phyloP scores from a whole-genome alignment of 2,888 invertebrate genomes.

The Slavum lentiscoides region DNA sequence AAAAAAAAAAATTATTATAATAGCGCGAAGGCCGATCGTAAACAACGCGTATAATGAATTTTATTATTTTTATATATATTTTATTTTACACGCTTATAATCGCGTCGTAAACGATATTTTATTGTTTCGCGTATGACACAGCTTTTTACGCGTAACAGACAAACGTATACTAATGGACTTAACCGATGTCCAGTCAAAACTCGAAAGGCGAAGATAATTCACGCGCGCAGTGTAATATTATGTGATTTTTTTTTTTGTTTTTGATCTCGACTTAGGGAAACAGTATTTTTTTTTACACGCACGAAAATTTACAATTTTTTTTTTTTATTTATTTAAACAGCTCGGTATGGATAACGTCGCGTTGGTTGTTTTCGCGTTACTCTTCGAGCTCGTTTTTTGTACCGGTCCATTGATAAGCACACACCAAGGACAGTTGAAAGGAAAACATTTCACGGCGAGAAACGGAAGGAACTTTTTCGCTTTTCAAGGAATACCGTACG shows the following conservation, averaged over 20 bases:
- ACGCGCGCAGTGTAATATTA: no score
- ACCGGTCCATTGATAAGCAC: not conserved
- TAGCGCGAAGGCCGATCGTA: constrained; percentile 47
- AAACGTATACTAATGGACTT: no score
- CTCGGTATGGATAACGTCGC: constrained; percentile 56
- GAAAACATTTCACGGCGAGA: constrained; percentile 57
- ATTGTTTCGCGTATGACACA: no score
- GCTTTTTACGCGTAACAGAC: no score
- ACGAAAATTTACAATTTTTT: not conserved
- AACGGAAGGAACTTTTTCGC: constrained; percentile 58
- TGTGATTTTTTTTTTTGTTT: no score
- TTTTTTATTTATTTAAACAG: not conserved
- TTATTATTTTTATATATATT: no score
- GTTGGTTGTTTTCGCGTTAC: not conserved
- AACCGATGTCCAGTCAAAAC: no score
- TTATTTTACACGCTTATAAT: no score
- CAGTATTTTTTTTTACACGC: not conserved
- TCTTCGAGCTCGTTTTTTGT: not conserved
- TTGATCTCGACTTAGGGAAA: no score
- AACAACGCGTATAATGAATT: not conserved
- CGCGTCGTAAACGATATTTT: no score
- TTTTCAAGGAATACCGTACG: constrained; percentile 60
- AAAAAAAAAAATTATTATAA: not conserved
- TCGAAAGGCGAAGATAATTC: no score
- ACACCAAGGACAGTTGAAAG: constrained; percentile 59